Evolutionary conservation across 2,888 invertebrate genomes (phyloP), one percentile per base, ranked within the genome.

Genomic region (Boloria selene): DNA sequence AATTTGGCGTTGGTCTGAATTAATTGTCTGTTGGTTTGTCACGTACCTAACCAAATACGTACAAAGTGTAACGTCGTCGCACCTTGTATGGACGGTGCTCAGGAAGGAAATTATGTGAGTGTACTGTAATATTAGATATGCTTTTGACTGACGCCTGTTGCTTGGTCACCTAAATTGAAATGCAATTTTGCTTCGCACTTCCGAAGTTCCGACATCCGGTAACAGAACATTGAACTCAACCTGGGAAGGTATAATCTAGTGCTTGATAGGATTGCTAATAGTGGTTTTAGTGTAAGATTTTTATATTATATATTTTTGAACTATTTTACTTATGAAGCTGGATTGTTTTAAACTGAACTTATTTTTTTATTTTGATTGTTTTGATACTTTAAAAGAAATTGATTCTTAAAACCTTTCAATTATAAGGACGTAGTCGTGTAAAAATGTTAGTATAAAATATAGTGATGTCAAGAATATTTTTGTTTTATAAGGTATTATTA

Each of bases 21-120:
- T 90, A 90, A 89, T 91, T 90, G 68, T 65, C 66, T 64, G 77
- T 80, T 83, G 76, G 81, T 83, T 82, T 85, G 91, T 89, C 90
- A 91, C 91, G 91, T 91, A 85, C 75, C 74, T 77, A 67, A 82
- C 91, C 91, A 87, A 89, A 91, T 90, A 89, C 73, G 77, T 67
- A 71, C 74, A 75, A 77, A 73, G 78, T 80, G 75, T 82, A 85
- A 79, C 80, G 80, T 75, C 78, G 69, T 83, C 63, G 67, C 66
- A 51, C 77, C 90, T 79, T 88, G 79, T 88, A 88, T 77, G 90
- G 87, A 58, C 69, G 75, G 74, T 75, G 80, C 83, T 76, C 81
- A 84, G 91, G 90, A 90, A 90, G 88, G 86, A 86, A 86, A 82
- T 78, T 76, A 83, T 83, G 90, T 90, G 87, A 86, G 75, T 85